A percentile compares a stretch with the other conserved stretches of the same genome.
These are phyloP conservation scores for Brachypodius melanocephalos DNA, from an alignment of 2,113 vertebrate genomes.

Conservation along the genomic window DNA sequence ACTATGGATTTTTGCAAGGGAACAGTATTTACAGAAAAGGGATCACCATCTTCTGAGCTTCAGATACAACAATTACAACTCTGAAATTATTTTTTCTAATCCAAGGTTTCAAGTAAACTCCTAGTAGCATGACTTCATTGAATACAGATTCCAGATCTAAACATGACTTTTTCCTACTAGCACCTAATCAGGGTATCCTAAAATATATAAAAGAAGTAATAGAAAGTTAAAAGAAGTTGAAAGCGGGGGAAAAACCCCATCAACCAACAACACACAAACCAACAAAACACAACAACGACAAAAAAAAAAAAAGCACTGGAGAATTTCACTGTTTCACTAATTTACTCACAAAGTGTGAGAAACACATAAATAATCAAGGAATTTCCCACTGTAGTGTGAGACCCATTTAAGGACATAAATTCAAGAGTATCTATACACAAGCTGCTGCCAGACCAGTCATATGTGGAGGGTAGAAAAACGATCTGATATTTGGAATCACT, in stretches of 20 bases:
- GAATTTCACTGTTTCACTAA: background rate
- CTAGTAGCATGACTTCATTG: accelerated
- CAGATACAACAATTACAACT: background rate
- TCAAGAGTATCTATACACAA: background rate
- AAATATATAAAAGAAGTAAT: background rate
- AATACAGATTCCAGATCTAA: background rate
- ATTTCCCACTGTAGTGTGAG: accelerated
- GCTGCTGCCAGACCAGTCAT: background rate
- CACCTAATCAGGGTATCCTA: background rate
- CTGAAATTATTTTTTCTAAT: background rate
- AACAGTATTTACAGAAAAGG: background rate
- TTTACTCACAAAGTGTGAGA: background rate
- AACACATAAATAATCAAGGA: background rate
- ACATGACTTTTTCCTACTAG: background rate
- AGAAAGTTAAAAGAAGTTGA: background rate
- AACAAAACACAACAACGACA: background rate
- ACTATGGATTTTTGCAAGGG: background rate
- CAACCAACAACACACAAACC: background rate
- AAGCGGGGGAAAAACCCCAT: accelerated
- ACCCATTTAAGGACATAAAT: background rate
- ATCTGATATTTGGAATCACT: background rate
- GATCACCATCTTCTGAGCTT: background rate
- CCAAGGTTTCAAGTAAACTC: background rate
- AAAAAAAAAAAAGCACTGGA: background rate
- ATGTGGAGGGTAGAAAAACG: accelerated